phyloP scores from a whole-genome alignment of 23 tunicate species.

The Halocynthia roretzi region DNA sequence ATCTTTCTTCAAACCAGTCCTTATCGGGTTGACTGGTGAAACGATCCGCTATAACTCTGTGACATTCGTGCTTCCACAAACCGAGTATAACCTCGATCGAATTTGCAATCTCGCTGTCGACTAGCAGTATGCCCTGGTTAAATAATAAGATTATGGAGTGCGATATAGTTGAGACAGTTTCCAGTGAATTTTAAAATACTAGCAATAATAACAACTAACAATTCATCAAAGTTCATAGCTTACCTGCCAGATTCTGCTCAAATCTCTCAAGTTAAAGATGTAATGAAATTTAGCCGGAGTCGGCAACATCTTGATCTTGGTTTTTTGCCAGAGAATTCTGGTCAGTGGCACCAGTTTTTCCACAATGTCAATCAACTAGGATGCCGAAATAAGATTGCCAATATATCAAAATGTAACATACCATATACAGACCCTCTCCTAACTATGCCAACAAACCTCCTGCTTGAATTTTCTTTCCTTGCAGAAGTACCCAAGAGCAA shows the following conservation, averaged over 20 bases:
- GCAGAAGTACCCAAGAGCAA: conserved; percentile 91
- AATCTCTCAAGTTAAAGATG: conserved; percentile 98
- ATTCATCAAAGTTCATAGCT: not conserved
- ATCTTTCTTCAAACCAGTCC: conserved; percentile 86
- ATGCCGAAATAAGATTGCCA: not conserved
- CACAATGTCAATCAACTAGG: conserved; percentile 46
- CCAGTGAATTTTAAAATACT: no score
- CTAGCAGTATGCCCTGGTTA: conserved; percentile 61
- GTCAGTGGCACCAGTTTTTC: conserved; percentile 70
- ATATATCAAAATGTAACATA: no score
- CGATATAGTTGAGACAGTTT: no score
- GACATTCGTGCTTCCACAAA: conserved; percentile 98
- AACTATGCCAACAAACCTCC: no score
- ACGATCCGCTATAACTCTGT: conserved; percentile 91
- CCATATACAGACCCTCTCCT: no score
- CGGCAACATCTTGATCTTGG: conserved; percentile 97
- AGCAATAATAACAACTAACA: not conserved
- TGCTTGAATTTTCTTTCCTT: conserved; percentile 64
- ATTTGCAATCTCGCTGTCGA: conserved; percentile 30
- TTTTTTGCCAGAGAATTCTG: conserved; percentile 86
- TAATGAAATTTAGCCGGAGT: conserved; percentile 99
- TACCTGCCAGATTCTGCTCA: conserved; percentile 99
- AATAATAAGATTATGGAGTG: no score
- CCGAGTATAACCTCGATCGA: conserved; percentile 58
- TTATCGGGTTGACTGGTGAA: conserved; percentile 95